Base-by-base conservation (phyloP, 2,888 invertebrate genomes). In the Alcis repandata region DNA sequence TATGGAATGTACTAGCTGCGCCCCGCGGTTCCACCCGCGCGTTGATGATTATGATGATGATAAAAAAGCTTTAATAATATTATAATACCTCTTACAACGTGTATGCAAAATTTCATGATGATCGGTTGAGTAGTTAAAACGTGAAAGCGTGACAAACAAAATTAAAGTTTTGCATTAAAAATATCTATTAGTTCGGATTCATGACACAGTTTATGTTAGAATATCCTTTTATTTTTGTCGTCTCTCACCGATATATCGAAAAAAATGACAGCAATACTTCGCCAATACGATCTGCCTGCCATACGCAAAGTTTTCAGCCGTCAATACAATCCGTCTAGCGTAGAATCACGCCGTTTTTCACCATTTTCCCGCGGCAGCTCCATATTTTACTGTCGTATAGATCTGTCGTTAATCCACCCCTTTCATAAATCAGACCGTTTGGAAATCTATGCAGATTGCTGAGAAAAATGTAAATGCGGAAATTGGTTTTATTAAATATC, bases 391-490 rank as follows among this genome's bases (percentile, higher is more conserved):
- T 52, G 60, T 56, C 65, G 57, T 56, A 52, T 60, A 57, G 57
- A 57, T 61, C 57, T 66, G 60, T 60, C 65, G 60, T 66, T 61
- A 66, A 66, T 60, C 65, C 65, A 57, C 65, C 65, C 65, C 57
- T 66, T 61, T 58, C 60, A 66, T 66, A 66, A 66, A 66, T 66
- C 65, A 66, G 38, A 19, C 19, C 41, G 60, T 59, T 64, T 49
- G 59, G 59, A 64, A 66, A 66, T 66, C 65, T 66, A 66, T 66
- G 65, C 65, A 66, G 60, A 66, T 66, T 61, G 60, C 52, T 40
- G 60, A 60, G 60, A 61, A 60, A 60, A 57, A 66, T 61, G 65
- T 60, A 66, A 65, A 66, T 51, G 13, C 52, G 57, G 57, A 57
- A 57, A 66, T 60, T 60, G 65, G 52, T 57, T 65, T 60, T 60